A percentile compares a stretch with the other conserved stretches of the same genome.
Conservation (phyloP, 2,113 vertebrate genomes). For the Girardinichthys multiradiatus region DNA sequence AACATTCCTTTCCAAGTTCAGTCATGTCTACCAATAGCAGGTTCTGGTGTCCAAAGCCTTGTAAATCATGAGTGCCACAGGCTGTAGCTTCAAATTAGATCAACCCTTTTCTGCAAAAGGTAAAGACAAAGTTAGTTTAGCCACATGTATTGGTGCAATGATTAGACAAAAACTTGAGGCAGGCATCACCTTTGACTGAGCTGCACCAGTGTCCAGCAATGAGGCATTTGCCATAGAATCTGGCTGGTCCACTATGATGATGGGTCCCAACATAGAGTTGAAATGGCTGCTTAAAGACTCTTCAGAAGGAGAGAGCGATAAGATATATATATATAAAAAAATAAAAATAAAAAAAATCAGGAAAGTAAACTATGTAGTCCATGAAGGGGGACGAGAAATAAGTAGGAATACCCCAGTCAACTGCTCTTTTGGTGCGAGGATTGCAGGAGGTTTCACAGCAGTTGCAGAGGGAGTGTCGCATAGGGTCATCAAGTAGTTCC, state of each 20-base stretch:
- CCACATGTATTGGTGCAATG: not conserved
- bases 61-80: not conserved
- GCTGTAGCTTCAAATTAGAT: too few relatives aligned
- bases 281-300: conserved; percentile 32
- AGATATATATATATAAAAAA: too few relatives aligned
- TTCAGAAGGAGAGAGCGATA: not conserved
- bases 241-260: conserved; percentile 53
- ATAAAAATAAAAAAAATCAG: not conserved
- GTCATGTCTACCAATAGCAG: not conserved
- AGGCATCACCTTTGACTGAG: fast-evolving
- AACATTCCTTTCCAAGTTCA: too few relatives aligned
- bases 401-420: conserved; percentile 33
- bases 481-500: conserved; percentile 74
- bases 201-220: not conserved
- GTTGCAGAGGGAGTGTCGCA: conserved; percentile 65
- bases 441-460: conserved; percentile 73
- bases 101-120: not conserved
- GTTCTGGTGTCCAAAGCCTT: not conserved
- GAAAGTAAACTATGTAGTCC: not conserved
- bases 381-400: fast-evolving
- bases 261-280: conserved; percentile 71
- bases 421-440: conserved; percentile 36
- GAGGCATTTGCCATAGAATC: not conserved
- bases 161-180: too few relatives aligned
- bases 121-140: not conserved